phyloP scores from a whole-genome alignment of 2,113 vertebrate genomes.

The Chaetorhynchus papuensis region DNA sequence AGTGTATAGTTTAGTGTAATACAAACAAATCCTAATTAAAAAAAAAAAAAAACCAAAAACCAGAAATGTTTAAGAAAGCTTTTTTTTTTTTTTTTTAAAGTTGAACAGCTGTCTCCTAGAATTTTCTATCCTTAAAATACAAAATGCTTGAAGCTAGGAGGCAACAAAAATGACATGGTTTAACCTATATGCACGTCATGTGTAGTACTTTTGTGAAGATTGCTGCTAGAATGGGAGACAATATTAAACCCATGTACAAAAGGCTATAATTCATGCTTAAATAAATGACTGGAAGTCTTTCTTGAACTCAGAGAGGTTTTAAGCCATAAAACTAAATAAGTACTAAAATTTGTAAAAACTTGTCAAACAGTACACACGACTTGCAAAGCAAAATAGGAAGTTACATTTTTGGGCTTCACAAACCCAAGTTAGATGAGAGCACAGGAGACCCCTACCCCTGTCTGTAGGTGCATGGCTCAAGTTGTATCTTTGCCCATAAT shows the following conservation, averaged over 20 bases:
- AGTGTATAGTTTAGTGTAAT: not conserved
- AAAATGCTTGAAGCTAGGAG: not conserved
- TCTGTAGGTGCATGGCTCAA: not conserved
- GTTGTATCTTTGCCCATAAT: not conserved
- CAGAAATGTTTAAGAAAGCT: not conserved
- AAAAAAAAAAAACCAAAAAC: not conserved
- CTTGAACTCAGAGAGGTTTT: not conserved
- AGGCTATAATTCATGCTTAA: not conserved
- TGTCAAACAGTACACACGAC: not conserved
- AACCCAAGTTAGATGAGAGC: not conserved
- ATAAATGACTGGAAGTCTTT: not conserved
- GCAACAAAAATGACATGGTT: not conserved
- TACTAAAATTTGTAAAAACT: not conserved
- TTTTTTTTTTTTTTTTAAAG: not conserved
- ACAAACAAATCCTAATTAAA: not conserved
- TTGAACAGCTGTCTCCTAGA: not conserved
- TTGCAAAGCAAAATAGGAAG: not conserved
- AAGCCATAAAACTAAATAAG: not conserved
- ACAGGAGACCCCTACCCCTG: not conserved
- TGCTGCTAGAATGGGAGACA: not conserved
- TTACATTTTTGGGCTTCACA: not conserved
- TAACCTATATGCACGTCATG: not conserved
- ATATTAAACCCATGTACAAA: not conserved
- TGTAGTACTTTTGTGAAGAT: not conserved
- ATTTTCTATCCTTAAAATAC: not conserved